Percentiles rank a stretch among this genome's conserved stretches.
Conservation (phyloP, 2,888 invertebrate species). For the Lasioglossum figueresi region DNA sequence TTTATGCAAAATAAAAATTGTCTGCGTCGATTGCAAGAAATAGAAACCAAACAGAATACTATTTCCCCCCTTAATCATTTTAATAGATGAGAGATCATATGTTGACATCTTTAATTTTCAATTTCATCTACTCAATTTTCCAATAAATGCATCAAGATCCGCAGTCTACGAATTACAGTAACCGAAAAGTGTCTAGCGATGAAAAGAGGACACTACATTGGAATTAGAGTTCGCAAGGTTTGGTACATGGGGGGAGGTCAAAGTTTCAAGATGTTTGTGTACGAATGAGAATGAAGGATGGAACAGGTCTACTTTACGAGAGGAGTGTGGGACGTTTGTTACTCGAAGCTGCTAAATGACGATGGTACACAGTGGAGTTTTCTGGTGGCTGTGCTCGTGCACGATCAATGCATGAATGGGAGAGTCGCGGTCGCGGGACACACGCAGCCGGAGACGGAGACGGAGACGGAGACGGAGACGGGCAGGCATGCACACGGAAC, state of each 20-base stretch:
- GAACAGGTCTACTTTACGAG: neutral
- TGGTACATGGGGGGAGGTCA: neutral
- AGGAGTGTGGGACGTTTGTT: neutral
- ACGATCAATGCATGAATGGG: constrained; percentile 83
- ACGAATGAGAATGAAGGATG: neutral
- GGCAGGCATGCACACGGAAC: constrained; percentile 15
- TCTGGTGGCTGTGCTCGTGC: constrained; percentile 61
- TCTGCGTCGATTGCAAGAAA: too few relatives aligned
- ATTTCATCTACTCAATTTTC: too few relatives aligned
- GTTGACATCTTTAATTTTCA: too few relatives aligned
- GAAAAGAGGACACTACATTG: too few relatives aligned
- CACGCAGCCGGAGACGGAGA: constrained; percentile 44
- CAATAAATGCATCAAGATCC: too few relatives aligned
- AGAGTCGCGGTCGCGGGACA: constrained; percentile 65
- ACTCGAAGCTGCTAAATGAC: neutral
- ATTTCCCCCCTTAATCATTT: too few relatives aligned
- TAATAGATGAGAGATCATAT: too few relatives aligned
- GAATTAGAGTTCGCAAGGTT: neutral
- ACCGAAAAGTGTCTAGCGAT: too few relatives aligned
- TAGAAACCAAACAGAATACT: too few relatives aligned
- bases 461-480: constrained; percentile 35
- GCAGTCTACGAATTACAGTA: too few relatives aligned
- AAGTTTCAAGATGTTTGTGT: neutral
- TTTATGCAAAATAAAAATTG: too few relatives aligned
- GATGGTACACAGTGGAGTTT: too few relatives aligned